Conservation (phyloP, 2,888 invertebrate genomes). For the Clostera curtula region DNA sequence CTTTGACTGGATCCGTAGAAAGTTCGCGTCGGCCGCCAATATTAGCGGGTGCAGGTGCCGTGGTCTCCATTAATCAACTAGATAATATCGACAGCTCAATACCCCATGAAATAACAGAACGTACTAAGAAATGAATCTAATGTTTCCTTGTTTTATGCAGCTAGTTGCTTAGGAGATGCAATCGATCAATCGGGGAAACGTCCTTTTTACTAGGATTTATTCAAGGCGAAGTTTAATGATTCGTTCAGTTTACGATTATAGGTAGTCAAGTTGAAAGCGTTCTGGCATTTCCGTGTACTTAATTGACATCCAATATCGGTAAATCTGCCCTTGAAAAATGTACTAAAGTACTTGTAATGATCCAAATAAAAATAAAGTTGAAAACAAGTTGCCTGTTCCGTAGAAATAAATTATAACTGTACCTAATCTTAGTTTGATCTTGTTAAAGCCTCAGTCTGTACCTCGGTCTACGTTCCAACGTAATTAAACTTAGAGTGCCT, state of each 20-base stretch:
- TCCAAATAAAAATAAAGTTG: too few relatives aligned
- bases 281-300: background rate
- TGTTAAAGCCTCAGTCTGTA: too few relatives aligned
- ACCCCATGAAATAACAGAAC: background rate
- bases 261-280: too few relatives aligned
- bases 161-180: conserved; percentile 22
- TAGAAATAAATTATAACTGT: too few relatives aligned
- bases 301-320: background rate
- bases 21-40: conserved; percentile 47
- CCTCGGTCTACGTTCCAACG: conserved; percentile 3
- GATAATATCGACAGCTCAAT: background rate
- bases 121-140: background rate
- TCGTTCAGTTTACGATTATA: background rate
- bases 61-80: conserved; percentile 40
- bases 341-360: too few relatives aligned
- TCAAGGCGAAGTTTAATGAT: conserved; percentile 17
- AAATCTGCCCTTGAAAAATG: too few relatives aligned
- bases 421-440: background rate
- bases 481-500: conserved; percentile 8
- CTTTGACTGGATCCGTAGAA: conserved; percentile 58
- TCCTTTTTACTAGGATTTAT: conserved; percentile 16
- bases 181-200: conserved; percentile 27
- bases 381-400: too few relatives aligned
- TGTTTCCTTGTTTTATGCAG: conserved; percentile 9
- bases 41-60: conserved; percentile 33